Conservation (phyloP, 2,113 vertebrate species). For the Murina feae region DNA sequence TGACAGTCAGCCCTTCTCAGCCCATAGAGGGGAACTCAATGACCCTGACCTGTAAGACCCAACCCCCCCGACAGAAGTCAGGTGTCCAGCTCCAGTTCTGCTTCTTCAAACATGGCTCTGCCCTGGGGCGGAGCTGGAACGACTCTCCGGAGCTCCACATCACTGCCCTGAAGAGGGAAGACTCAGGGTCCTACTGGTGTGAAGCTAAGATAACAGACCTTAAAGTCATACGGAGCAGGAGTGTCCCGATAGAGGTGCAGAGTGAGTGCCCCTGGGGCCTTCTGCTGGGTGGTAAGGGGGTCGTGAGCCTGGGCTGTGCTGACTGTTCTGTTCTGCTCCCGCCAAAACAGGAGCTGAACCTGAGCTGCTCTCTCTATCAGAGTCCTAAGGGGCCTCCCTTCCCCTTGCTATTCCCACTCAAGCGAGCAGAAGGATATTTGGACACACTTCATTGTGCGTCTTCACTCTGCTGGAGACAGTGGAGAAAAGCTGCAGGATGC, state of each 20-base stretch:
- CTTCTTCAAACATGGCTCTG: background rate
- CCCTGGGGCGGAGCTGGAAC: background rate
- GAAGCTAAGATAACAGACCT: rapidly evolving
- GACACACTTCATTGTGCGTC: background rate
- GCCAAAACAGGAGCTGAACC: background rate
- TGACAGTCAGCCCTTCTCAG: background rate
- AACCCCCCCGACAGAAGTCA: rapidly evolving
- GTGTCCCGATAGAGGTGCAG: background rate
- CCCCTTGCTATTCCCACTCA: background rate
- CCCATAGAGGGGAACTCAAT: conserved; percentile 31
- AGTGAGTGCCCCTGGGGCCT: conserved; percentile 15
- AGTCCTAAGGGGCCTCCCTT: background rate
- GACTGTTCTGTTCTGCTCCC: background rate
- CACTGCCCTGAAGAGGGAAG: background rate
- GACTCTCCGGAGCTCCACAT: background rate
- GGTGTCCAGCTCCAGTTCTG: background rate
- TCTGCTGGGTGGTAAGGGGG: rapidly evolving
- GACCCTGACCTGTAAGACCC: conserved; percentile 32
- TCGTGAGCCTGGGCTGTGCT: background rate
- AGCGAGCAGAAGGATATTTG: background rate
- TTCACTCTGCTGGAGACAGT: background rate
- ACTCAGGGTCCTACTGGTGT: conserved; percentile 29
- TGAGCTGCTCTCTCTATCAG: background rate
- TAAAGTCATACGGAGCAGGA: rapidly evolving
- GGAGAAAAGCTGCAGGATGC: background rate